These are phyloP conservation scores for Chamaea fasciata DNA, from an alignment of 2,113 vertebrate genomes.

Conservation along the genomic window DNA sequence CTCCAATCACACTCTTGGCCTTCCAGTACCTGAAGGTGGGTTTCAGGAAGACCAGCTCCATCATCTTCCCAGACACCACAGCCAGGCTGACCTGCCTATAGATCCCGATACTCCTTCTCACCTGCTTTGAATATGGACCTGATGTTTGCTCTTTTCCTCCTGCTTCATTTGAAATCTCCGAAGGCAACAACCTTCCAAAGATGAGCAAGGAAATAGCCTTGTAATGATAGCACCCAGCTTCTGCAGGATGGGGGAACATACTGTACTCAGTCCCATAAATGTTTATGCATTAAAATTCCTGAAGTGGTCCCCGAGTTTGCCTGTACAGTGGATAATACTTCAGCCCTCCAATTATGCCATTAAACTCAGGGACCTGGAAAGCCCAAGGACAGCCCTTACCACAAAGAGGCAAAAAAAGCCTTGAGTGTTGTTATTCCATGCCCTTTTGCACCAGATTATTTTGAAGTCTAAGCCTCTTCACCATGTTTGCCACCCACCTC, in stretches of 20 bases:
- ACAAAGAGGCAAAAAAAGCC: neutral
- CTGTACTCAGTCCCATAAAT: neutral
- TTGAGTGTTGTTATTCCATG: neutral
- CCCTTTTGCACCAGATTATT: neutral
- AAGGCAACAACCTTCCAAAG: neutral
- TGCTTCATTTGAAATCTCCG: neutral
- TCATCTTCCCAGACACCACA: neutral
- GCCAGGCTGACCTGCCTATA: neutral
- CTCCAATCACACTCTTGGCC: rapidly evolving
- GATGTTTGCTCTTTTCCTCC: neutral
- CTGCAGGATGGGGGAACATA: neutral
- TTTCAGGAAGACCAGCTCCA: neutral
- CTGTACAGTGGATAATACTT: neutral
- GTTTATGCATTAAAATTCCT: neutral
- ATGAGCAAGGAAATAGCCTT: neutral
- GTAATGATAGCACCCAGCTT: rapidly evolving
- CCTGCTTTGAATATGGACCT: neutral
- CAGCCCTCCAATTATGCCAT: neutral
- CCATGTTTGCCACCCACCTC: neutral
- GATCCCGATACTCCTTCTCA: neutral
- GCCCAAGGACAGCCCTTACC: neutral
- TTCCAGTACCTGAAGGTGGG: neutral
- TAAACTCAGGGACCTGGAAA: neutral
- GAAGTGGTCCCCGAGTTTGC: neutral
- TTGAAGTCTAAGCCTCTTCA: neutral